Conservation (phyloP, 2,888 invertebrate species). For the Xanthorhoe designata region DNA sequence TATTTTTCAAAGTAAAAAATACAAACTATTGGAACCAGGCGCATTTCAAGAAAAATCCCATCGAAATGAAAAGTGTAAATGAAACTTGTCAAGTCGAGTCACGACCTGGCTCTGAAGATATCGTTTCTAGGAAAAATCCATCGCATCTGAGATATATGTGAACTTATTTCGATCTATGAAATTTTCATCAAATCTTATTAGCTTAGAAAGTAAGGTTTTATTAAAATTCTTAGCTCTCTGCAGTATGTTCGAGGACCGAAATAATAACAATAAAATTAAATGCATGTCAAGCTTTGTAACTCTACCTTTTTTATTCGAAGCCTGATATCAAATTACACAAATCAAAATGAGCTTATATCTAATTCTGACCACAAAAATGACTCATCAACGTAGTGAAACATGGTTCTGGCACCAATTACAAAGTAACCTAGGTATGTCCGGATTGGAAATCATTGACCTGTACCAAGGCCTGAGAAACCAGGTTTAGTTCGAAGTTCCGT, state of each 20-base stretch:
- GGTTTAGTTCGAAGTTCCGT: neutral
- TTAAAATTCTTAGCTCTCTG: neutral
- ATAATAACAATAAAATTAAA: slow-evolving; percentile 6
- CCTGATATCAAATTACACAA: slow-evolving; percentile 1
- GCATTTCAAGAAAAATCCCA: slow-evolving; percentile 19
- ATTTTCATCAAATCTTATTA: neutral
- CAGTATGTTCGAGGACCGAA: neutral
- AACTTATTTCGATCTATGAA: neutral
- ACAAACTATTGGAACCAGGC: slow-evolving; percentile 3
- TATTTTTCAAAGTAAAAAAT: slow-evolving; percentile 14
- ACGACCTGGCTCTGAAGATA: slow-evolving; percentile 22
- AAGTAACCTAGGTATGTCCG: neutral
- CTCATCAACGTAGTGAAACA: slow-evolving; percentile 17
- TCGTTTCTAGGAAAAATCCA: slow-evolving; percentile 22
- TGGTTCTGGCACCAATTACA: slow-evolving; percentile 22
- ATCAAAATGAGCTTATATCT: slow-evolving; percentile 6
- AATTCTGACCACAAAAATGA: slow-evolving; percentile 23
- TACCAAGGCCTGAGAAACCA: slow-evolving; percentile 5
- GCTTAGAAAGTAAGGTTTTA: neutral
- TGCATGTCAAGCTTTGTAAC: slow-evolving; percentile 11
- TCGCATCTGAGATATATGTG: neutral
- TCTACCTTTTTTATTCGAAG: slow-evolving; percentile 1
- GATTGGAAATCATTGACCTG: slow-evolving; percentile 12
- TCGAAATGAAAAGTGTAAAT: slow-evolving; percentile 34
- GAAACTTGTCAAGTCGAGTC: slow-evolving; percentile 24